Base-by-base conservation (phyloP, 53 echinoderm and acorn worm genomes). In the Zoroaster sp. region DNA sequence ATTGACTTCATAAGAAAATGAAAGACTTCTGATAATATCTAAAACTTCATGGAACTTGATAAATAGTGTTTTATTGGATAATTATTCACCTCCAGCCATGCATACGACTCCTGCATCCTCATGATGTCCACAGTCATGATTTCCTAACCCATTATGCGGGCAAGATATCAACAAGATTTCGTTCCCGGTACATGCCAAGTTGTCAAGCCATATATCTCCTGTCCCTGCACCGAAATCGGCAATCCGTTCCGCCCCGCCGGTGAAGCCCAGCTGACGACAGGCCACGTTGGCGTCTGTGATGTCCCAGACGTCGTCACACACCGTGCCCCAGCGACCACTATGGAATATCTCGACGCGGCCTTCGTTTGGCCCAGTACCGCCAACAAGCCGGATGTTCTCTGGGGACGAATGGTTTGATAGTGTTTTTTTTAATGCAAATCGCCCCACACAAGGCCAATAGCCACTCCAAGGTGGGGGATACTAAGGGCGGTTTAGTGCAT, bases 371-470 rank as follows among this genome's bases (percentile, higher is more conserved):
- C 69, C 53, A 0, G 79, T 42, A 12, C 89, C 89, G 4, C 89
- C 89, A 23, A 89, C 80, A 31, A 89, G 89, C 42, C 89, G 89
- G 40, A 89, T 83, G 51, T 23, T 51, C 2, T 70, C 83, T 83
- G 37, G 1, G 13, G n/a, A n/a, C n/a, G n/a, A n/a, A n/a, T n/a
- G n/a, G n/a, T n/a, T n/a, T n/a, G n/a, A n/a, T n/a, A 2, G 10
- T n/a, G 20, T 32, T 10, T 10, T 1, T 2, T 35, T n/a, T n/a
- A n/a, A 34, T 37, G 17, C 2, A 2, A 40, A 5, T 53, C 20
- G 9, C 4, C 1, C 21, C 21, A 20, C 3, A 14, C 18, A 18
- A 14, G 7, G 49, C 49, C 18, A 49, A 3, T 52, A 4, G n/a
- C 20, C 3, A n/a, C 0, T 51, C 15, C 18, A 4, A n/a, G 7